Conservation (phyloP, 2,113 vertebrate genomes). For the Elgaria multicarinata region DNA sequence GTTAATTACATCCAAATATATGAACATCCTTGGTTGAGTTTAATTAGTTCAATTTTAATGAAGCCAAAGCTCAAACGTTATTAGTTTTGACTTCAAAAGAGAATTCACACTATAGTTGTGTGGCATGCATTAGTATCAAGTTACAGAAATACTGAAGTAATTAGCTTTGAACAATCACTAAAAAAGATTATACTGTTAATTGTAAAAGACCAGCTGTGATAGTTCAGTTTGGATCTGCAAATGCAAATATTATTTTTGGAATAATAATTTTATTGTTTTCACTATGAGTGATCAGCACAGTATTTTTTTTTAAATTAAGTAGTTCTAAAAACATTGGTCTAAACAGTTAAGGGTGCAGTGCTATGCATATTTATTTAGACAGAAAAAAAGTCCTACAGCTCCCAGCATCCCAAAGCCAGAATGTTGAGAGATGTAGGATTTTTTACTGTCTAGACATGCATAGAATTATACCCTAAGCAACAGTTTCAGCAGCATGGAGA, state of each 20-base stretch:
- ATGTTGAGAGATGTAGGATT: background rate
- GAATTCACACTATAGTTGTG: background rate
- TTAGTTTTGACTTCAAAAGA: background rate
- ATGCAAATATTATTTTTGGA: background rate
- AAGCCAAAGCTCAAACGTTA: background rate
- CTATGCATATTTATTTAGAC: too few species aligned
- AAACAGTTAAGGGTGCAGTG: background rate
- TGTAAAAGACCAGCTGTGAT: background rate
- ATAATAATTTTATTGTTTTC: background rate
- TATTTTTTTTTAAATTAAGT: background rate
- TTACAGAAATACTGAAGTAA: background rate
- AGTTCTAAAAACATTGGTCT: background rate
- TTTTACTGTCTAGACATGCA: constrained; percentile 3
- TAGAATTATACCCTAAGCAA: background rate
- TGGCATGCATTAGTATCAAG: background rate
- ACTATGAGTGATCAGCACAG: background rate
- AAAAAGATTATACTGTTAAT: background rate
- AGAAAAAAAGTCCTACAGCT: background rate
- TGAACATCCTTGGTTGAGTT: background rate
- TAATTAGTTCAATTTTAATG: constrained; percentile 12
- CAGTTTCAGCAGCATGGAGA: background rate
- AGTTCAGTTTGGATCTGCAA: background rate
- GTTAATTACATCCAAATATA: constrained; percentile 3
- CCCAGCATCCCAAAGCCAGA: background rate
- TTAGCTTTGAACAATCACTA: background rate